Conservation (phyloP, 2,888 invertebrate genomes). For the Zaprionus obscuricornis region DNA sequence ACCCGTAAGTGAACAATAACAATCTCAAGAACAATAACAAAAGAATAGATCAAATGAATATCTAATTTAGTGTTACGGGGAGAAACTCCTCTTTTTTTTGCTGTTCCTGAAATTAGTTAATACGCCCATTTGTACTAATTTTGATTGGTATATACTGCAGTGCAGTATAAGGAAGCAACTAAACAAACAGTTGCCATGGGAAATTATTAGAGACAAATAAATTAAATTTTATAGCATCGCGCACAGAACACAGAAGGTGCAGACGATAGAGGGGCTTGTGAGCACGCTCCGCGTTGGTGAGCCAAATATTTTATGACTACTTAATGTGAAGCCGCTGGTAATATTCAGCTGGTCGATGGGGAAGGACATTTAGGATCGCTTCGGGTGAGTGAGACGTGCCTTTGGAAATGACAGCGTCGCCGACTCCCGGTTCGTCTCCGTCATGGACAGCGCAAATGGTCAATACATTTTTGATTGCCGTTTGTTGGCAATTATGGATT, state of each 20-base stretch:
- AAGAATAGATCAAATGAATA: too few species aligned
- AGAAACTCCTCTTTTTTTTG: too few species aligned
- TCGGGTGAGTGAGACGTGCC: neutral
- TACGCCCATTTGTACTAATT: slow-evolving; percentile 17
- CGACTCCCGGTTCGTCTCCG: too few species aligned
- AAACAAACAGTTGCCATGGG: slow-evolving; percentile 73
- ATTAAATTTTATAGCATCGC: slow-evolving; percentile 71
- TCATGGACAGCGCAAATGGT: slow-evolving; percentile 24
- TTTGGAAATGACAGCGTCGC: neutral
- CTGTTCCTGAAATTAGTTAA: slow-evolving; percentile 12
- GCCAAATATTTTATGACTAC: slow-evolving; percentile 63
- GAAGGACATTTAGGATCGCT: neutral
- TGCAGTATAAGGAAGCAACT: slow-evolving; percentile 33
- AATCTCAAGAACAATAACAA: too few species aligned
- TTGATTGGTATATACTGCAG: slow-evolving; percentile 11
- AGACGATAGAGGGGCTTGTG: slow-evolving; percentile 37
- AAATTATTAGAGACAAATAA: slow-evolving; percentile 77
- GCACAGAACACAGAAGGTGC: slow-evolving; percentile 57
- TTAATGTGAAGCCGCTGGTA: slow-evolving; percentile 38
- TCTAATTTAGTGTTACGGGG: too few species aligned
- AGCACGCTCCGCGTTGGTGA: slow-evolving; percentile 33
- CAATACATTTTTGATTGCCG: slow-evolving; percentile 66
- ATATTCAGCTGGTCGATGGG: neutral
- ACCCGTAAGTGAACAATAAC: too few species aligned
- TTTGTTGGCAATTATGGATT: slow-evolving; percentile 73